Base-by-base conservation (phyloP, 23 tunicate genomes). In the Halocynthia roretzi region DNA sequence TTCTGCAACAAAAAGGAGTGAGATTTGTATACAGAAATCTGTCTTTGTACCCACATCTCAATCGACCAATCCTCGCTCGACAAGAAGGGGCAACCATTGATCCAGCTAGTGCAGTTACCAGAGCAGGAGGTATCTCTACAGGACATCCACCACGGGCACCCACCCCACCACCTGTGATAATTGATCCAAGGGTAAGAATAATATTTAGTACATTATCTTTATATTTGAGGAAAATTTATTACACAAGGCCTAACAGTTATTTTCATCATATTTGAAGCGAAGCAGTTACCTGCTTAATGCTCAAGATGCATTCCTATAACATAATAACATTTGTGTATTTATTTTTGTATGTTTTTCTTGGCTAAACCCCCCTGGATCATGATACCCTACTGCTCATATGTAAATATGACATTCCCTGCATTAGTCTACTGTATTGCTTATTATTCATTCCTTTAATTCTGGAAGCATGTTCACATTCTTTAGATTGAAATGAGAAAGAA, bases 61-160 rank as follows among this genome's bases (percentile, higher is more conserved):
- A 23, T 8, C 63, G 78, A 12, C 78, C 78, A 14, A 74, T 74
- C 21, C 54, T 74, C 62, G 78, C 78, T 7, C 19, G 56, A 56
- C 78, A 74, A 74, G 78, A 74, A 50, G 78, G 78, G 9, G 62
- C 78, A 8, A 10, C 63, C 21, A 20, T 74, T 10, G 78, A 74
- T 53, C 64, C 49, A 17, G 12, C 5, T n/a, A 4, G 22, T 49
- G 44, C 44, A 31, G 44, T 31, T 31, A 31, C 44, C 44, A 31
- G 44, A 31, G 44, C 44, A 31, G 44, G 44, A 31, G 44, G 44
- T 31, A 31, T 31, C 4, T 31, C 44, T 31, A 31, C 44, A 31
- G 44, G 44, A 2, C 21, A 40, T 67, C 11, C 23, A 10, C 71
- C 71, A 12, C 49, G 71, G 5, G 50, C 22, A 67, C 21, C 71